A percentile compares a stretch with the other conserved stretches of the same genome.
Conservation (phyloP, 2,888 invertebrate genomes). For the Mantis religiosa region DNA sequence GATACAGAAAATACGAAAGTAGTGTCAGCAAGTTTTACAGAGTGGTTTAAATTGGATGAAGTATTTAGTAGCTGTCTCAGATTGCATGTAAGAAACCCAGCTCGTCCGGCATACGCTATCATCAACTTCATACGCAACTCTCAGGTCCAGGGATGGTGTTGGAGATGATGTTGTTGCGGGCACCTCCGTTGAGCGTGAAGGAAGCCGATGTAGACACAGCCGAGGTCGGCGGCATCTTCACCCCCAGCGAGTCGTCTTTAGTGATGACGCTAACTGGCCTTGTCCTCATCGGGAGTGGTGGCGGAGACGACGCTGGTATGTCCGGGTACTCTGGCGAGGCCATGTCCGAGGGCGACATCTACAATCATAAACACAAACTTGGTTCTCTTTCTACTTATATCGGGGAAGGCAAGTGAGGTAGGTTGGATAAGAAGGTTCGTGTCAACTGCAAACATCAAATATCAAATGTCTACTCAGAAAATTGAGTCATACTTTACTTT, state of each 20-base stretch:
- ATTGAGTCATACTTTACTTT: too few species aligned
- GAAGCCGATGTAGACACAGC: slow-evolving; percentile 42
- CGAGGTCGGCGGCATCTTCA: slow-evolving; percentile 31
- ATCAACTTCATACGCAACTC: slow-evolving; percentile 69
- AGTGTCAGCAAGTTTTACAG: too few species aligned
- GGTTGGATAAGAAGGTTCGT: too few species aligned
- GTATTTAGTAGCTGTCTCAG: too few species aligned
- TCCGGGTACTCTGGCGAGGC: slow-evolving; percentile 22
- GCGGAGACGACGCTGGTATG: slow-evolving; percentile 17
- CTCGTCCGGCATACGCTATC: background rate
- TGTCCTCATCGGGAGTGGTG: slow-evolving; percentile 18
- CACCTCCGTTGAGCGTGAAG: slow-evolving; percentile 44
- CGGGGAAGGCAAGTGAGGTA: too few species aligned
- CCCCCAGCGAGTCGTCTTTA: slow-evolving; percentile 14
- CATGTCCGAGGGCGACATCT: background rate
- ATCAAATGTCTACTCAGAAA: too few species aligned
- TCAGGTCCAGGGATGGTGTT: slow-evolving; percentile 84
- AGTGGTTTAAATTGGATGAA: too few species aligned
- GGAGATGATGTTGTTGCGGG: slow-evolving; percentile 59
- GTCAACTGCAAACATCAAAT: too few species aligned
- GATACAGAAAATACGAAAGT: too few species aligned
- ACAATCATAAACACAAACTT: background rate
- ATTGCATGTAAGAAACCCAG: background rate
- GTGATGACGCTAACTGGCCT: background rate
- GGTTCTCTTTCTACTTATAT: background rate